Evolutionary conservation across 2,888 invertebrate species (phyloP).

Genomic region (Catocala fraxini): DNA sequence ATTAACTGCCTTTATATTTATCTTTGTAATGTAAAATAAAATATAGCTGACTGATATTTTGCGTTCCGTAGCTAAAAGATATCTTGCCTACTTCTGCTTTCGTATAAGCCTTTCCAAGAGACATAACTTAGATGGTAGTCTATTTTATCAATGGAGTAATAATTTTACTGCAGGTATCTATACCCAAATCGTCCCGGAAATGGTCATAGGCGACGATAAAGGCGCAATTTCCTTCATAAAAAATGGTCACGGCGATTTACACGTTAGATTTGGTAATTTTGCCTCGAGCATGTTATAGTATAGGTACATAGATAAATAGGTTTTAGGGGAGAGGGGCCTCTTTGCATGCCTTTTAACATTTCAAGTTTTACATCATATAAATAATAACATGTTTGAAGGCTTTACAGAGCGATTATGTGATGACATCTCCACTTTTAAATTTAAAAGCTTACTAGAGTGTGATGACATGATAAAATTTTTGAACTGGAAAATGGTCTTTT

Average conservation of each 20-base stretch:
- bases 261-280: conserved; percentile 15
- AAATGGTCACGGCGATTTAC: conserved; percentile 23
- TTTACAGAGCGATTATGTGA: conserved; percentile 1
- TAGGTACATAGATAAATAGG: conserved; percentile 12
- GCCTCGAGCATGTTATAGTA: conserved; percentile 13
- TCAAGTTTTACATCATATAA: background rate
- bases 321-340: conserved; percentile 9
- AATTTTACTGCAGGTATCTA: conserved; percentile 15
- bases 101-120: background rate
- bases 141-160: conserved; percentile 22
- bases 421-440: conserved; percentile 2
- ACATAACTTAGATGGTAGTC: conserved; percentile 1
- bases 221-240: conserved; percentile 19
- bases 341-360: conserved; percentile 21
- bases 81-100: background rate
- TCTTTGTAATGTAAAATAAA: conserved; percentile 52
- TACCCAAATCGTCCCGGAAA: conserved; percentile 11
- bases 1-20: conserved; percentile 64
- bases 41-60: conserved; percentile 56
- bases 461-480: conserved; percentile 6
- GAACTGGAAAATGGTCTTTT: no score
- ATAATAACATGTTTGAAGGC: conserved; percentile 4
- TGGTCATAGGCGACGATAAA: conserved; percentile 14
- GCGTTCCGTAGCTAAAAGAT: conserved; percentile 23
- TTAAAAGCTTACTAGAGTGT: background rate